Percentiles rank a stretch among this genome's conserved stretches.
These are phyloP conservation scores for Oreochromis tanganicae DNA, from an alignment of 2,113 vertebrate genomes.

Conservation along the genomic window DNA sequence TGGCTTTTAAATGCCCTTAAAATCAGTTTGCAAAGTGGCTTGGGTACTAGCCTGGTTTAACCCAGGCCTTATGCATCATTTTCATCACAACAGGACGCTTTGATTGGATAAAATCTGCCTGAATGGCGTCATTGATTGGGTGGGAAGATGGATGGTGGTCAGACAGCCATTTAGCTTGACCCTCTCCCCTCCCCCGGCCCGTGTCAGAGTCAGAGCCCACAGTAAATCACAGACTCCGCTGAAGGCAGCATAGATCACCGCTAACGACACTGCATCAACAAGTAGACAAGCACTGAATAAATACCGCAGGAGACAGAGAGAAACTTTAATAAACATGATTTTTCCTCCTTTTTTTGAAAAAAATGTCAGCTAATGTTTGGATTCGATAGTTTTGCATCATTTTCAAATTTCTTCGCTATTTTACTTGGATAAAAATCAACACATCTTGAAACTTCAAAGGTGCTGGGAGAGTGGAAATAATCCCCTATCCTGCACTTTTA, in stretches of 20 bases:
- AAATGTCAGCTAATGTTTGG: slow-evolving; percentile 26
- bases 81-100: not conserved
- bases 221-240: slow-evolving; percentile 51
- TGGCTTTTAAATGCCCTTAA: not conserved
- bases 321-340: slow-evolving; percentile 39
- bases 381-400: not conserved
- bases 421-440: not conserved
- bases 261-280: slow-evolving; percentile 47
- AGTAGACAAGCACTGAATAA: slow-evolving; percentile 38
- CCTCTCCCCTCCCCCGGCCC: not conserved
- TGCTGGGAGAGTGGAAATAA: not conserved
- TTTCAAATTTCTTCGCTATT: not conserved
- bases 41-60: not conserved
- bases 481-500: not conserved
- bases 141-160: slow-evolving; percentile 45
- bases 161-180: slow-evolving; percentile 48
- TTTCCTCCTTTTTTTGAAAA: slow-evolving; percentile 2
- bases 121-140: slow-evolving; percentile 51
- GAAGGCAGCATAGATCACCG: slow-evolving; percentile 59
- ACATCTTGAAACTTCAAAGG: not conserved
- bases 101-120: slow-evolving; percentile 31
- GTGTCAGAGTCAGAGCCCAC: slow-evolving; percentile 32
- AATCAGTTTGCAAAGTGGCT: not conserved
- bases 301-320: slow-evolving; percentile 31
- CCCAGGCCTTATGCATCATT: slow-evolving; percentile 3